Evolutionary conservation across 2,888 invertebrate species (phyloP), one percentile per base, ranked within the genome.

Genomic region (Brachyptera putata): DNA sequence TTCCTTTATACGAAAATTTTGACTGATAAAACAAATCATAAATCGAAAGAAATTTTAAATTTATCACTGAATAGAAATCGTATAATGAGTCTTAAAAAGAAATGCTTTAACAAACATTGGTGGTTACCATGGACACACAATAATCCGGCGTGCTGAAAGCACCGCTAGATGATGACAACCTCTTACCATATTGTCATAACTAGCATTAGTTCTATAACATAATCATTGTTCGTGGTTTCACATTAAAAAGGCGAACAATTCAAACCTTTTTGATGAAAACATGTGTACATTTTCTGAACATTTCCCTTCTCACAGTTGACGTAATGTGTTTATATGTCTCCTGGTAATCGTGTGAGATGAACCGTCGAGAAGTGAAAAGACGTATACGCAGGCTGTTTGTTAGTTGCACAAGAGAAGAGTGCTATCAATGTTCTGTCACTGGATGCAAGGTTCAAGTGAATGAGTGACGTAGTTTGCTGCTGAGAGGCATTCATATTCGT

Each of bases 121-220:
- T 64, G 63, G 63, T 56, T 64, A 26, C 61, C 57, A 9, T 64
- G 63, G 63, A 61, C 55, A 7, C 61, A 63, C 18, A 49, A 24
- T 13, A 26, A 39, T 50, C 57, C 63, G 18, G 18, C 61, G 22
- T 63, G 63, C 61, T 63, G 36, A 58, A 49, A 50, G 30, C 13
- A 22, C 16, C 26, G 22, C 7, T 11, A 14, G 48, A 11, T 13
- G 26, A 13, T 18, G 14, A 13, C n/a, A n/a, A 24, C 18, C 26
- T 2, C 21, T 50, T 18, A 24, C 26, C 50, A 25, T 50, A 18
- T 30, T 9, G 16, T 50, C n/a, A 25, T 16, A 30, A 46, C 11
- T 50, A 18, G 22, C 24, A 22, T 3, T 49, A 49, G 49, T 16
- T 5, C 30, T 22, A 16, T 16, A 26, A 49, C 7, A 16, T n/a